phyloP scores from a whole-genome alignment of 2,113 vertebrate species.

The Balaeniceps rex region DNA sequence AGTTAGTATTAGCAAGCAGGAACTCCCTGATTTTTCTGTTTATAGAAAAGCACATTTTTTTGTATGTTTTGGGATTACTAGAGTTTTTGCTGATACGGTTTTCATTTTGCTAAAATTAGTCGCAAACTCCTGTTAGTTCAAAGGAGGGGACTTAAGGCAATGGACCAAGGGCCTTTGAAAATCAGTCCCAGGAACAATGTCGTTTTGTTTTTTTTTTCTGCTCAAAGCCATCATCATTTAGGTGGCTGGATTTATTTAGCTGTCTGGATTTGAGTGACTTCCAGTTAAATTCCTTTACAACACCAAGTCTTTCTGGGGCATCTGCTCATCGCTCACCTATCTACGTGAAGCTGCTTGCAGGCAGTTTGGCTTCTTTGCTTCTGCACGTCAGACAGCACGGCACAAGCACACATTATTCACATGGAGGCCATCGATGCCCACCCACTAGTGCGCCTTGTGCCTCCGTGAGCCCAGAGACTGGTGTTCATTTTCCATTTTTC shows the following conservation, averaged over 20 bases:
- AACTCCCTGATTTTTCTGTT: background rate
- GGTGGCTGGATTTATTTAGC: background rate
- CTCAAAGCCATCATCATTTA: background rate
- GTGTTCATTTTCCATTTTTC: background rate
- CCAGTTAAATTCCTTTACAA: background rate
- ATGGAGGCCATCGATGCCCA: too few relatives aligned
- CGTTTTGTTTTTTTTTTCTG: background rate
- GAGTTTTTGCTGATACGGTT: background rate
- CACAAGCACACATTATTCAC: fast-evolving
- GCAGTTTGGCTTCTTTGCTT: background rate
- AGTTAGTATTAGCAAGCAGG: background rate
- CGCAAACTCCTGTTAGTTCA: background rate
- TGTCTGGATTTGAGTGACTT: background rate
- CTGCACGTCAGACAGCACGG: background rate
- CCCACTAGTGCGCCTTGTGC: background rate
- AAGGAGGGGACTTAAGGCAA: background rate
- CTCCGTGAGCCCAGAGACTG: background rate
- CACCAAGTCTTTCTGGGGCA: background rate
- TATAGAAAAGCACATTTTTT: background rate
- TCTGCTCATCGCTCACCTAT: background rate
- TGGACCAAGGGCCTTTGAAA: background rate
- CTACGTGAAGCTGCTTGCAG: background rate
- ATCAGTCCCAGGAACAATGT: background rate
- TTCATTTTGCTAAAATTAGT: background rate
- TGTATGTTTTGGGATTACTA: background rate